A percentile compares a stretch with the other conserved stretches of the same genome.
Evolutionary conservation across 2,888 invertebrate species (phyloP).

Genomic region (Adelphocoris suturalis): DNA sequence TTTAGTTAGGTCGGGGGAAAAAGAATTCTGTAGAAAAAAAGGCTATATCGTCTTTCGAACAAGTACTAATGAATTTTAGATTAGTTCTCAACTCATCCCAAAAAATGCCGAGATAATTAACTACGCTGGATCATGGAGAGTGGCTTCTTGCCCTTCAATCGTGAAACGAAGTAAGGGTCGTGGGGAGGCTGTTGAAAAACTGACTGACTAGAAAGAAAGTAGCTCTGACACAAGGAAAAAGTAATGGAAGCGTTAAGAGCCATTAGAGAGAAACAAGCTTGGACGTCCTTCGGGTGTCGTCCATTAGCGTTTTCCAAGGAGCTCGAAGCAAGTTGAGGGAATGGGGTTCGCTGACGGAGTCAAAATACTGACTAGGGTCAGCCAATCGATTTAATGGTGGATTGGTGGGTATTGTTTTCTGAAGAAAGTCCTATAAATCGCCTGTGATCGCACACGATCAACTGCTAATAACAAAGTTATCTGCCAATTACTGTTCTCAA

Average conservation of each 20-base stretch:
- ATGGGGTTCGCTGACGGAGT: background rate
- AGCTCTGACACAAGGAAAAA: background rate
- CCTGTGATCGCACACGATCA: too few species aligned
- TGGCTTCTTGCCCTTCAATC: background rate
- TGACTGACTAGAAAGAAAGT: background rate
- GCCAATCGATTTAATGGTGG: background rate
- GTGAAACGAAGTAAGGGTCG: background rate
- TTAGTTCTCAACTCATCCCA: too few species aligned
- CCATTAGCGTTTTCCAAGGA: conserved; percentile 29
- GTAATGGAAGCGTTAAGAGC: conserved; percentile 13
- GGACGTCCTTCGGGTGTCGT: conserved; percentile 42
- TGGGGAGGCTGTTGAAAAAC: background rate
- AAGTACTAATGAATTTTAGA: too few species aligned
- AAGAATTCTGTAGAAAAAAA: too few species aligned
- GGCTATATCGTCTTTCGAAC: too few species aligned
- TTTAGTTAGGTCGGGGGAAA: too few species aligned
- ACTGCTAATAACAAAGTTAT: too few species aligned
- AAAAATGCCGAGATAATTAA: too few species aligned
- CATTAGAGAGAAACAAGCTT: conserved; percentile 39
- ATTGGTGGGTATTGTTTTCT: conserved; percentile 18
- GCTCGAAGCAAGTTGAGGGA: background rate
- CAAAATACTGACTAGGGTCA: background rate
- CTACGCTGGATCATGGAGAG: too few species aligned
- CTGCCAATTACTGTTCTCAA: too few species aligned
- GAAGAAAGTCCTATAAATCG: background rate